Evolutionary conservation across 1,140 invertebrate genomes (phyloP).

Genomic region (Eumeta japonica): DNA sequence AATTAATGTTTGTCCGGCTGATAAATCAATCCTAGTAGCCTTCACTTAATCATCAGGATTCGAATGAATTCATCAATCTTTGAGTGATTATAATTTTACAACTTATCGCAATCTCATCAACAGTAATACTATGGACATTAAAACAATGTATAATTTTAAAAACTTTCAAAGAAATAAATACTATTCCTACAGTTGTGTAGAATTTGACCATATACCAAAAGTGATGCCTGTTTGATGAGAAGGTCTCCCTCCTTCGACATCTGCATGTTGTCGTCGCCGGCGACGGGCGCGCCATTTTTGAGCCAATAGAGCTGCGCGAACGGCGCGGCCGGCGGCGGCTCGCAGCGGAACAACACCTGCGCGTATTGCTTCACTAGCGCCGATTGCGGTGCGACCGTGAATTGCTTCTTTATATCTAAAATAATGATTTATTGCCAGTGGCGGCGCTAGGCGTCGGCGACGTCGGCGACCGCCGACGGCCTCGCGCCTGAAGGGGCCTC

Average conservation of each 20-base stretch:
- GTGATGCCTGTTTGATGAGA: constrained; percentile 84
- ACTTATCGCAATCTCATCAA: not conserved
- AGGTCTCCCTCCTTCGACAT: constrained; percentile 86
- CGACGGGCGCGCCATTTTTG: constrained; percentile 69
- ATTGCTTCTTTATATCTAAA: constrained; percentile 82
- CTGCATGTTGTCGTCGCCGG: constrained; percentile 62
- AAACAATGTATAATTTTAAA: constrained; percentile 6
- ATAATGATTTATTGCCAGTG: too few species aligned
- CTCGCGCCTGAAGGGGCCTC: too few species aligned
- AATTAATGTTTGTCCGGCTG: too few species aligned
- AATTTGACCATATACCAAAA: constrained; percentile 65
- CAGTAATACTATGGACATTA: not conserved
- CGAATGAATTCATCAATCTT: too few species aligned
- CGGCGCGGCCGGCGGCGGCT: constrained; percentile 85
- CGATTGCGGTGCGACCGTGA: constrained; percentile 79
- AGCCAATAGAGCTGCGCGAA: constrained; percentile 83
- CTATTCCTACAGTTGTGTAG: too few species aligned
- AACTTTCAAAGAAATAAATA: too few species aligned
- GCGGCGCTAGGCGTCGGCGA: too few species aligned
- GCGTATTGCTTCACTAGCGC: constrained; percentile 80
- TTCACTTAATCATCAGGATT: too few species aligned
- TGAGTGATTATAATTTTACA: not conserved
- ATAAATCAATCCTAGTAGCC: too few species aligned
- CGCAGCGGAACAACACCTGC: constrained; percentile 83
- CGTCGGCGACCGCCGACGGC: too few species aligned